A percentile compares a stretch with the other conserved stretches of the same genome.
These are phyloP conservation scores for Caerostris darwini DNA, from an alignment of 1,140 invertebrate genomes.

Conservation along the genomic window DNA sequence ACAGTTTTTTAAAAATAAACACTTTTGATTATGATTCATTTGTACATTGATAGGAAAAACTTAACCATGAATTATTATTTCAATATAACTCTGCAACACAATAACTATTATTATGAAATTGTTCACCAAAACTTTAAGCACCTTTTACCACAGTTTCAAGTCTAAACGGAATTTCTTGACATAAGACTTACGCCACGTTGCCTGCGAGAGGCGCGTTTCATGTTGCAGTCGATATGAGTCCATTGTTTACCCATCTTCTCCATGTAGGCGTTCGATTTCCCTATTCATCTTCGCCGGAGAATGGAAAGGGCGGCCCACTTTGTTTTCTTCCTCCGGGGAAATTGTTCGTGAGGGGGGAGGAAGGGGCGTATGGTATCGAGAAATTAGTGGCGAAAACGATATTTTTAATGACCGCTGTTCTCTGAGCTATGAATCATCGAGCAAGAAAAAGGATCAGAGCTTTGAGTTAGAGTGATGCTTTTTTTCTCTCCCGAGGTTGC, in stretches of 20 bases:
- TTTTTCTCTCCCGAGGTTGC: background rate
- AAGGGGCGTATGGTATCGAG: background rate
- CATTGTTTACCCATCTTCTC: conserved; percentile 3
- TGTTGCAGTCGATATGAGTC: background rate
- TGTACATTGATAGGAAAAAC: no score
- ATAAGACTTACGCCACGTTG: background rate
- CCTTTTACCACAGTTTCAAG: no score
- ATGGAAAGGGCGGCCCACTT: background rate
- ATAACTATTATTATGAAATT: no score
- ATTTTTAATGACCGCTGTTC: background rate
- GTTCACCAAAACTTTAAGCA: no score
- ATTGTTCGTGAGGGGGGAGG: background rate
- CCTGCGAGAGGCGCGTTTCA: background rate
- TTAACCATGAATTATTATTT: no score
- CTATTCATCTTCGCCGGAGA: background rate
- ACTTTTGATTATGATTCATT: no score
- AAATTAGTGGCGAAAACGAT: conserved; percentile 1
- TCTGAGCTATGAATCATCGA: background rate
- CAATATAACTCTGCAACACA: no score
- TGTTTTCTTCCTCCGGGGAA: background rate
- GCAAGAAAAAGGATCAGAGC: background rate
- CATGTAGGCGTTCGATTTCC: background rate
- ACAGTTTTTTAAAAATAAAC: no score
- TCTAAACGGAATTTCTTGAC: no score
- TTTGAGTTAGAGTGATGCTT: background rate